Percentiles rank a stretch among this genome's conserved stretches.
Conservation (phyloP, 1,140 invertebrate species). For the Drosophila teissieri region DNA sequence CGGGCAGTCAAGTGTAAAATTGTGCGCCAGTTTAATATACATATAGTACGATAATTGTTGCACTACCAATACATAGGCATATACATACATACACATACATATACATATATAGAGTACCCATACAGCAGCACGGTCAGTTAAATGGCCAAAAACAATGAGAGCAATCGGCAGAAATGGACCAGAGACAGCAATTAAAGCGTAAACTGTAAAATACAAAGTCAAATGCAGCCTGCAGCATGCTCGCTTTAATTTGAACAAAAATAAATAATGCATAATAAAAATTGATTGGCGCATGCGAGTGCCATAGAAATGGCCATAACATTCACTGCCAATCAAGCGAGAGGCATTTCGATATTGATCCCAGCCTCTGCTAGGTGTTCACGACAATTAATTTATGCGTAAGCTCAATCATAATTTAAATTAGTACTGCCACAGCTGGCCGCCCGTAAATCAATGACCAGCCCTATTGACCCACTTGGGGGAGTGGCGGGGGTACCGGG, state of each 20-base stretch:
- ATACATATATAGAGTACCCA: constrained; percentile 20
- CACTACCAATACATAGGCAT: constrained; percentile 62
- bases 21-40: constrained; percentile 74
- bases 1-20: constrained; percentile 80
- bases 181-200: constrained; percentile 27
- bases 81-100: constrained; percentile 30
- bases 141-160: constrained; percentile 48
- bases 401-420: constrained; percentile 45
- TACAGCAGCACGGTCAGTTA: constrained; percentile 38
- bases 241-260: constrained; percentile 42
- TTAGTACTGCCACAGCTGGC: constrained; percentile 18
- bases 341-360: constrained; percentile 36
- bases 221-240: constrained; percentile 30
- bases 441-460: constrained; percentile 44
- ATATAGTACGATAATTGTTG: constrained; percentile 55
- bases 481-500: constrained; percentile 2
- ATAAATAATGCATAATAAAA: constrained; percentile 30
- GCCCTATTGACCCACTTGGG: constrained; percentile 30
- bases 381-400: constrained; percentile 45
- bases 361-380: constrained; percentile 28
- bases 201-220: constrained; percentile 54
- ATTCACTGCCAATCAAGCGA: constrained; percentile 27
- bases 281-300: constrained; percentile 20
- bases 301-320: constrained; percentile 6
- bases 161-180: constrained; percentile 46